Evolutionary conservation across 2,113 vertebrate genomes (phyloP), one percentile per base, ranked within the genome.

Genomic region (Lasiurus cinereus): DNA sequence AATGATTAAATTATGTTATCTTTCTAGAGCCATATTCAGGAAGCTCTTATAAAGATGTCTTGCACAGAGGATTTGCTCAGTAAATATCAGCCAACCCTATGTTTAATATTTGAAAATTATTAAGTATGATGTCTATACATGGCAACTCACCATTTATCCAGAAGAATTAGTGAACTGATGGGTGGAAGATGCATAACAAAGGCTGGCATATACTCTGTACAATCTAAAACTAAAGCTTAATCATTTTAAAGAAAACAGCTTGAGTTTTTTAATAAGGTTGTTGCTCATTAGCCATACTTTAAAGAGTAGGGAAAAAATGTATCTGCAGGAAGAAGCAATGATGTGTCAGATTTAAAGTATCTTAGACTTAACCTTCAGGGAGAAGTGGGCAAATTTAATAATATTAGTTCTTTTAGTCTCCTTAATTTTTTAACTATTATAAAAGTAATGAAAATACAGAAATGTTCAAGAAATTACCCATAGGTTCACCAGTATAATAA

Each of bases 101-200:
- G 80, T 95, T 95, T 84, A 87, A 79, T 89, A 86, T 95, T 80
- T 46, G 39, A 84, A 73, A 83, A 77, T 80, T 52, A 83, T 91
- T 82, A 46, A 83, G 31, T n/a, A 27, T 87, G 21, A 52, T 29
- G 2, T 16, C 66, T 69, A 7, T 15, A 31, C 50, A 54, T 62
- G 56, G 39, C 52, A 82, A 19, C 39, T 62, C 8, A 16, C 9
- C 19, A 9, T 69, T 64, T 78, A 77, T 80, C 82, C 39, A 46
- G 83, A 96, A 91, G 70, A 86, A 27, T 59, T 31, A 36, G 1
- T 29, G 69, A 88, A 50, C 18, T 76, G 67, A 72, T 43, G 33
- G 16, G 13, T 62, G n/a, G 86, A 73, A 94, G 13, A 73, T 14
- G 3, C 24, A 0, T 50, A 64, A 52, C 14, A 64, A 79, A 85